phyloP scores from a whole-genome alignment of 2,113 vertebrate species.

The Gymnarchus niloticus region DNA sequence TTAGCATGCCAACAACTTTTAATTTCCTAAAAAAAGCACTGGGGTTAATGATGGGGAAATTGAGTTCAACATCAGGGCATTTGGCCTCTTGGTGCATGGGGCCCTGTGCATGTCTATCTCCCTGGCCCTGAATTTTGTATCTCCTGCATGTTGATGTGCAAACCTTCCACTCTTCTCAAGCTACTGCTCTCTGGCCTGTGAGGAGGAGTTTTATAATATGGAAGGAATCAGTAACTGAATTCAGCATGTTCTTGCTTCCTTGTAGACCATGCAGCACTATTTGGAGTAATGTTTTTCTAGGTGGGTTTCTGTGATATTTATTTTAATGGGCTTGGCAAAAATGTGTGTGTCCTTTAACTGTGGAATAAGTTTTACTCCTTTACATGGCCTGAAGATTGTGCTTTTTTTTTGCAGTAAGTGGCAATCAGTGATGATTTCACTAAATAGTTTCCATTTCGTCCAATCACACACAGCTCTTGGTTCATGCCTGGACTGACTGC shows the following conservation, averaged over 20 bases:
- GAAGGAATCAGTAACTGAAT: background rate
- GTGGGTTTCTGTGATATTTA: background rate
- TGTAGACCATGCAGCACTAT: background rate
- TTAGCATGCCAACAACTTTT: background rate
- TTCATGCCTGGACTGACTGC: background rate
- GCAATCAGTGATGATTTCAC: slow-evolving; percentile 3
- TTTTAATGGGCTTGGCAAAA: background rate
- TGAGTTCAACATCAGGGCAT: slow-evolving; percentile 12
- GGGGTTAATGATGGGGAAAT: background rate
- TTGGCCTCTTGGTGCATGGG: background rate
- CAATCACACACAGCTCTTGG: slow-evolving; percentile 9
- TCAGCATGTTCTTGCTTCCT: background rate
- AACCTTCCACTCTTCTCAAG: background rate
- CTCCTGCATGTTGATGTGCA: background rate
- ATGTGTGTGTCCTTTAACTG: background rate
- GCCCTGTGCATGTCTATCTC: background rate
- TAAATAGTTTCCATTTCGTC: slow-evolving; percentile 50
- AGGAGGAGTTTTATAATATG: background rate
- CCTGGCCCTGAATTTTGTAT: background rate
- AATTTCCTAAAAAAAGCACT: background rate
- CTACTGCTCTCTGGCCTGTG: background rate
- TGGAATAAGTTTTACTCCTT: background rate
- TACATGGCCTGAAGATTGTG: background rate
- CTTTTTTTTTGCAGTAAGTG: background rate
- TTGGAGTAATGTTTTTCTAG: background rate